Evolutionary conservation across 2,797 vertebrate genomes (phyloP).

Genomic region (Pseudomugil gertrudae): DNA sequence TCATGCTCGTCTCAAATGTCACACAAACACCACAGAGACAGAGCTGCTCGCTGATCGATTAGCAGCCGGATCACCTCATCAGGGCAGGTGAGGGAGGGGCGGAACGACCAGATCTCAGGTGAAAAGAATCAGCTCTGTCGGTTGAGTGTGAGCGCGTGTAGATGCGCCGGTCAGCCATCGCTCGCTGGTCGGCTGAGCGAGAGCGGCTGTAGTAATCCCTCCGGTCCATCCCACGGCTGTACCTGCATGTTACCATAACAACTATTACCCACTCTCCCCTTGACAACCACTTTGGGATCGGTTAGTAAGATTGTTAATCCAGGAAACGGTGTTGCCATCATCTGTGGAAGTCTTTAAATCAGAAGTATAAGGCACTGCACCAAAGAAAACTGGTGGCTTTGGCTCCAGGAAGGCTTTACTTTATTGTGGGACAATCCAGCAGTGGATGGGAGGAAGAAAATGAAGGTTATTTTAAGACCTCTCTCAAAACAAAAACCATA

Average conservation of each 20-base stretch:
- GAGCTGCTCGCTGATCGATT: slow-evolving; percentile 53
- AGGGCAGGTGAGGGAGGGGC: slow-evolving; percentile 96
- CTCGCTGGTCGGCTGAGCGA: slow-evolving; percentile 92
- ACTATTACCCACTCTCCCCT: slow-evolving; percentile 21
- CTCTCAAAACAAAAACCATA: not conserved
- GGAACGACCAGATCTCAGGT: slow-evolving; percentile 94
- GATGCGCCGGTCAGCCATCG: slow-evolving; percentile 86
- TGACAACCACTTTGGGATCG: slow-evolving; percentile 66
- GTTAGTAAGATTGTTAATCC: slow-evolving; percentile 80
- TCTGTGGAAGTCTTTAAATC: slow-evolving; percentile 83
- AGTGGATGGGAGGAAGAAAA: not conserved
- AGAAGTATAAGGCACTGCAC: slow-evolving; percentile 12
- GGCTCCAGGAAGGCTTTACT: not conserved
- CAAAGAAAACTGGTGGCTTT: slow-evolving; percentile 5
- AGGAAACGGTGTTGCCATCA: slow-evolving; percentile 24
- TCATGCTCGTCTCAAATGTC: slow-evolving; percentile 20
- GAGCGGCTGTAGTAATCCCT: slow-evolving; percentile 92
- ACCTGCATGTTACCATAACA: slow-evolving; percentile 88
- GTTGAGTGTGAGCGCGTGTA: slow-evolving; percentile 90
- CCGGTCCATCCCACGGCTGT: slow-evolving; percentile 89
- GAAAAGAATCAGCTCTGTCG: slow-evolving; percentile 89
- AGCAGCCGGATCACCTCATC: slow-evolving; percentile 88
- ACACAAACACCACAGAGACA: not conserved
- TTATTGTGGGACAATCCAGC: not conserved
- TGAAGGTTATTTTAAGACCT: not conserved